Evolutionary conservation across 2,797 vertebrate species (phyloP).

Genomic region (Dermochelys coriacea): DNA sequence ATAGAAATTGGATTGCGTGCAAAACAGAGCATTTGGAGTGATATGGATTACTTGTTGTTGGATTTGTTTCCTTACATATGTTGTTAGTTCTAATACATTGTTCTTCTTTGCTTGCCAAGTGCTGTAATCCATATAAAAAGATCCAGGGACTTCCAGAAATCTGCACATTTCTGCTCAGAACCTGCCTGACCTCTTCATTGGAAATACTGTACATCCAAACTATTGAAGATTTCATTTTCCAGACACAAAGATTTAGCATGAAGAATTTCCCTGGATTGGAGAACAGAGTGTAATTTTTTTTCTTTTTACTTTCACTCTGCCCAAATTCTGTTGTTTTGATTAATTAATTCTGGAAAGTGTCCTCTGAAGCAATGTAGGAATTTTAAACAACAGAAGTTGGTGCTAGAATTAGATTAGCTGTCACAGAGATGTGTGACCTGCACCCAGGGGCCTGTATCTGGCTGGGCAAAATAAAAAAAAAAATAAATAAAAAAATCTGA

Average conservation of each 20-base stretch:
- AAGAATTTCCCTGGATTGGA: neutral
- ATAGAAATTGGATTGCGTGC: neutral
- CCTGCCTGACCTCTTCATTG: neutral
- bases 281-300: neutral
- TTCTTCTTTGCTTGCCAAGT: neutral
- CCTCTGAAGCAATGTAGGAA: neutral
- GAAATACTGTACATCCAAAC: neutral
- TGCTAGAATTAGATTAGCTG: neutral
- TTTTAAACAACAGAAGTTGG: neutral
- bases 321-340: neutral
- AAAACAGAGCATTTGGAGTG: neutral
- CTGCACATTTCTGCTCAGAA: slow-evolving; percentile 7
- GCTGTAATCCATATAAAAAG: neutral
- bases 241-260: neutral
- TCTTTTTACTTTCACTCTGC: neutral
- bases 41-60: neutral
- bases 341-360: neutral
- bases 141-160: neutral
- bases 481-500: rapidly evolving
- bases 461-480: neutral
- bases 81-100: neutral
- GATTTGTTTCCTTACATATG: neutral
- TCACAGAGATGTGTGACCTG: neutral
- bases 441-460: neutral
- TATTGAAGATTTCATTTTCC: slow-evolving; percentile 14